Percentiles rank a stretch among this genome's conserved stretches.
Evolutionary conservation across 2,113 vertebrate species (phyloP).

Genomic region (Larimichthys crocea): DNA sequence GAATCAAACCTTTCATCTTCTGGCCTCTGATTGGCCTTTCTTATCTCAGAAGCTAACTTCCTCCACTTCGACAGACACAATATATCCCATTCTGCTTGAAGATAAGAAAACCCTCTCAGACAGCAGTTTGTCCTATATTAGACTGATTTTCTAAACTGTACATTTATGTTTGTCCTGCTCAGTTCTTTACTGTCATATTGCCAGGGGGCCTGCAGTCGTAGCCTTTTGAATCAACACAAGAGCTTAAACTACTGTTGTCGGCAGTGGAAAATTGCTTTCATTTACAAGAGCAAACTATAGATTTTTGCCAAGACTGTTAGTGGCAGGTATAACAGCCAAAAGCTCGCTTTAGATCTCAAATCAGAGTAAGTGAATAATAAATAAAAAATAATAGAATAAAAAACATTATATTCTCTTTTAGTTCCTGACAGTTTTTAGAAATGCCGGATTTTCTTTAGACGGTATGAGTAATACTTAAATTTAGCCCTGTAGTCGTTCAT

Average conservation of each 20-base stretch:
- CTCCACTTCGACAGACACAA: conserved; percentile 47
- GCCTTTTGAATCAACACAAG: conserved; percentile 77
- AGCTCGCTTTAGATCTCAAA: conserved; percentile 60
- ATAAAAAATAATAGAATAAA: conserved; percentile 61
- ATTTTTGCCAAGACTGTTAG: conserved; percentile 66
- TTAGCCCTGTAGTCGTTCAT: conserved; percentile 54
- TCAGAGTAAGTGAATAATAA: conserved; percentile 69
- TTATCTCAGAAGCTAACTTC: conserved; percentile 54
- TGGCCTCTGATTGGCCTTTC: conserved; percentile 54
- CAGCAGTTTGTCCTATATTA: conserved; percentile 55
- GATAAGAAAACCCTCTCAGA: conserved; percentile 53
- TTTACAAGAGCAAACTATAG: conserved; percentile 76
- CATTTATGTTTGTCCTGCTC: conserved; percentile 63
- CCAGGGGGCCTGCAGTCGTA: conserved; percentile 58
- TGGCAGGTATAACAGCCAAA: conserved; percentile 60
- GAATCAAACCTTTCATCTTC: conserved; percentile 53
- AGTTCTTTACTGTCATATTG: conserved; percentile 47
- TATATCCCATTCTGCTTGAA: conserved; percentile 55
- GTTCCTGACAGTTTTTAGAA: conserved; percentile 53
- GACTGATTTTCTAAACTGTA: conserved; percentile 61
- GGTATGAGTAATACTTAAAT: conserved; percentile 59
- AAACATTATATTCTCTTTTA: conserved; percentile 32
- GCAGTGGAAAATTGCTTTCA: conserved; percentile 77
- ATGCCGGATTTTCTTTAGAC: conserved; percentile 57
- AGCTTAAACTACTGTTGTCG: conserved; percentile 61